A percentile compares a stretch with the other conserved stretches of the same genome.
phyloP scores from a whole-genome alignment of 2,888 invertebrate genomes.

The Eilema caniola region DNA sequence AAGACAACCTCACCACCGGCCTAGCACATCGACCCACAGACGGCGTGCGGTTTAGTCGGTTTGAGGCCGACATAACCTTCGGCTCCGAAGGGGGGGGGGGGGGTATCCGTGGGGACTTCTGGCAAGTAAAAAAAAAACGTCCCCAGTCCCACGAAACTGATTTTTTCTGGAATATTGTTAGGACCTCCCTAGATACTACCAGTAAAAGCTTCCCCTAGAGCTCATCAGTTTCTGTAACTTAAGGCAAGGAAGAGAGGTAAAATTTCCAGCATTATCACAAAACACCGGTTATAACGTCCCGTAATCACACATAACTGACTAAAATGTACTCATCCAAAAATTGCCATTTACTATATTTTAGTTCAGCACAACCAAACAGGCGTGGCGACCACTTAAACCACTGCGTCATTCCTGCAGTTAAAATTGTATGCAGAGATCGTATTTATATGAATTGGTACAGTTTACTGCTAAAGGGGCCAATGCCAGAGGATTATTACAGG shows the following conservation, averaged over 20 bases:
- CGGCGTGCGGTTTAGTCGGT: too few species aligned
- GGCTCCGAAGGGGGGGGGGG: too few species aligned
- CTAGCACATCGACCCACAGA: too few species aligned
- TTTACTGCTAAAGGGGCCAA: constrained; percentile 15
- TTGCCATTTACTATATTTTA: not conserved
- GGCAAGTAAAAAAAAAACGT: too few species aligned
- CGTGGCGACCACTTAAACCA: not conserved
- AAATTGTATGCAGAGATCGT: not conserved
- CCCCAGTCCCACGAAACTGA: too few species aligned
- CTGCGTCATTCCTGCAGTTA: not conserved
- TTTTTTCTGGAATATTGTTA: too few species aligned
- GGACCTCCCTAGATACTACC: too few species aligned
- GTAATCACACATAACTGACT: too few species aligned
- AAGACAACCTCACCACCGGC: too few species aligned
- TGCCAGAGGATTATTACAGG: constrained; percentile 11
- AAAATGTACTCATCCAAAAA: not conserved
- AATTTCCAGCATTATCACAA: not conserved
- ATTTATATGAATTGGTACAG: not conserved
- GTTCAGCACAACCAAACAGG: not conserved
- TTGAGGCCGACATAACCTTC: too few species aligned
- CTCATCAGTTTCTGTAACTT: too few species aligned
- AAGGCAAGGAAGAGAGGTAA: not conserved
- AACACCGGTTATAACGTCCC: not conserved
- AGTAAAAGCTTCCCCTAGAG: not conserved
- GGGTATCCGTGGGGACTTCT: too few species aligned